A percentile compares a stretch with the other conserved stretches of the same genome.
phyloP scores from a whole-genome alignment of 2,888 invertebrate genomes.

The Hypomecis punctinalis region DNA sequence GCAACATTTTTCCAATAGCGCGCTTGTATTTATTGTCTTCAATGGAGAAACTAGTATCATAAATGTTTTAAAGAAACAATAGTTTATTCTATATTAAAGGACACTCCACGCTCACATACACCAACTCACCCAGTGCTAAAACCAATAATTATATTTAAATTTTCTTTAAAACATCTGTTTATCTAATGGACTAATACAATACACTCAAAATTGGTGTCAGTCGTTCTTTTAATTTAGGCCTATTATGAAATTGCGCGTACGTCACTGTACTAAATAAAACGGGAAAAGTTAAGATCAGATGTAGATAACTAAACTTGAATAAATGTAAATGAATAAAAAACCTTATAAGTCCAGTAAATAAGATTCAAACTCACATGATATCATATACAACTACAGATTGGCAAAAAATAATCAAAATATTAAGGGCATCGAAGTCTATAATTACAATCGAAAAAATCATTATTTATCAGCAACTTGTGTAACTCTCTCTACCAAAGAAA shows the following conservation, averaged over 20 bases:
- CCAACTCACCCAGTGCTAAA: conserved; percentile 48
- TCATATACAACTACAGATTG: neutral
- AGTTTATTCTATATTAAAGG: conserved; percentile 17
- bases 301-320: neutral
- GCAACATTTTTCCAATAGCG: neutral
- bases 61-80: conserved; percentile 24
- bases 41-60: conserved; percentile 23
- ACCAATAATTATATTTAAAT: conserved; percentile 49
- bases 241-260: conserved; percentile 45
- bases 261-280: conserved; percentile 53
- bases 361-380: conserved; percentile 9
- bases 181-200: conserved; percentile 74
- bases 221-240: conserved; percentile 47
- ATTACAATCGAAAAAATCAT: too few species aligned
- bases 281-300: neutral
- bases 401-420: too few species aligned
- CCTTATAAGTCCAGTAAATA: neutral
- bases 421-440: too few species aligned
- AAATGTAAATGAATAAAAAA: neutral
- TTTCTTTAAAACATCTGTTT: conserved; percentile 58
- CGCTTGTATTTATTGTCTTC: conserved; percentile 33
- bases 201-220: conserved; percentile 72
- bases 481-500: too few species aligned
- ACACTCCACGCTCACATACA: conserved; percentile 50
- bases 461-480: too few species aligned